Evolutionary conservation across 2,888 invertebrate species (phyloP), one percentile per base, ranked within the genome.

Genomic region (Acanthopleura granulata): DNA sequence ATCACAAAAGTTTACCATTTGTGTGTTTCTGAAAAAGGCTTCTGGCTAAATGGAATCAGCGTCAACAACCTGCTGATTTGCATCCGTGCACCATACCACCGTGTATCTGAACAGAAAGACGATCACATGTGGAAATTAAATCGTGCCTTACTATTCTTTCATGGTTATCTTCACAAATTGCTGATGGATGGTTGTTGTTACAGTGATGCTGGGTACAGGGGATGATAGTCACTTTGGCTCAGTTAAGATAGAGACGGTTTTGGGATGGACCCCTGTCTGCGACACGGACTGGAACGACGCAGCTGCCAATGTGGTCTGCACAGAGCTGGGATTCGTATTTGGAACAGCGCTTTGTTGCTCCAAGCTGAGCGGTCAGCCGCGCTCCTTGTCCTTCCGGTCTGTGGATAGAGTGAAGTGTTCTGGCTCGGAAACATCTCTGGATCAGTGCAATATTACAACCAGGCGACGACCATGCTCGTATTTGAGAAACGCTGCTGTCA

Each of bases 271-370:
- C 16, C 16, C 66, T 3, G 66, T 66, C 6, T 66, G 66, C 25
- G 66, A 66, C 29, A 16, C 22, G 16, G 14, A 66, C 29, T 66
- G 66, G 66, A 25, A 66, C 25, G 66, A 66, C 29, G 4, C 16
- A 16, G 66, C 22, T 25, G 66, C 66, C 29, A 27, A 27, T 27
- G 66, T 66, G 66, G 66, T 27, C 16, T 66, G 66, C 25, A 18
- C 22, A 27, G 66, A 66, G 29, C 29, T 66, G 1, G 66, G 66
- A 66, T 66, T 27, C 29, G 29, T 27, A 3, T 18, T 16, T 27
- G 66, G 66, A 6, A 22, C 15, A 25, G 66, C 66, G 6, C 25
- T 27, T 27, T 66, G 66, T 27, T 66, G 66, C 66, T 66, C 66
- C 25, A 66, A 66, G 14, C 25, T 66, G 1, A 25, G 25, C 29